Evolutionary conservation across 2,888 invertebrate genomes (phyloP).

Genomic region (Andricus curvator): DNA sequence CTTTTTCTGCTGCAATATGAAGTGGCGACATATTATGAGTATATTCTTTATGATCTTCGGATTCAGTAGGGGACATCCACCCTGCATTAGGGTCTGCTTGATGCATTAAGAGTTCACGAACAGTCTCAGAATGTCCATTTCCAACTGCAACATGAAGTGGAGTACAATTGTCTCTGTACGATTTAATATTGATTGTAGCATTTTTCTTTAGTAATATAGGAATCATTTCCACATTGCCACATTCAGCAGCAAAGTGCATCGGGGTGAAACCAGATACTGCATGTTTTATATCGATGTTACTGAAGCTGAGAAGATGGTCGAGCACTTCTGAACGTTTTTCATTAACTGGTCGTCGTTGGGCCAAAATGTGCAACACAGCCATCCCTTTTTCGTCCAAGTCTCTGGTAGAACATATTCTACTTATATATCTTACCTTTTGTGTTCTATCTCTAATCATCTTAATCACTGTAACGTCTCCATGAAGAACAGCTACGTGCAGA

Average conservation of each 20-base stretch:
- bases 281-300: slow-evolving; percentile 11
- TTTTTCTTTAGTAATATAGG: slow-evolving; percentile 17
- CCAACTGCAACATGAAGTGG: background rate
- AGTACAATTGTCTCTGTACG: background rate
- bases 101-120: background rate
- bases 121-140: background rate
- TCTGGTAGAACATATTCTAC: background rate
- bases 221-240: slow-evolving; percentile 20
- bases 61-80: background rate
- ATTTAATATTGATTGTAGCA: background rate
- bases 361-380: background rate
- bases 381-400: background rate
- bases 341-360: background rate
- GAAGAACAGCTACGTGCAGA: background rate
- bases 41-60: background rate
- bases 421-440: background rate
- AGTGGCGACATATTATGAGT: slow-evolving; percentile 26
- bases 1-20: slow-evolving; percentile 43
- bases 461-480: background rate
- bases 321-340: background rate
- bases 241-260: slow-evolving; percentile 39
- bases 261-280: slow-evolving; percentile 2
- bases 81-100: background rate
- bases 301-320: background rate
- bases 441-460: background rate